phyloP scores from a whole-genome alignment of 23 tunicate genomes.

The Halocynthia aurantium region DNA sequence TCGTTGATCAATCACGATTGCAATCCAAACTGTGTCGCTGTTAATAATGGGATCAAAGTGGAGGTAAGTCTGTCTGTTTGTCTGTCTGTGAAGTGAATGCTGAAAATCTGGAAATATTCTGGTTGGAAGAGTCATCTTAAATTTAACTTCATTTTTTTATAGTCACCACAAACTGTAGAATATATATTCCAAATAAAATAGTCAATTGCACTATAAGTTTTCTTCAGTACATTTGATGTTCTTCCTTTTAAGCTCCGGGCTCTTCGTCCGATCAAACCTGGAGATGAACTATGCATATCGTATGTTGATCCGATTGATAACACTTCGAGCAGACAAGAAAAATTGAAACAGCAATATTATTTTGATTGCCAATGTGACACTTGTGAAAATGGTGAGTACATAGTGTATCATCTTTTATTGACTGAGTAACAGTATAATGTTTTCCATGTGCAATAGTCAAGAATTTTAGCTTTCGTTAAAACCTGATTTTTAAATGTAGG shows the following conservation, averaged over 20 bases:
- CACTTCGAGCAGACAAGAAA: constrained; percentile 48
- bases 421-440: neutral
- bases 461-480: neutral
- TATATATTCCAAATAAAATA: neutral
- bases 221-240: neutral
- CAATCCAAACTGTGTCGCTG: constrained; percentile 85
- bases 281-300: constrained; percentile 81
- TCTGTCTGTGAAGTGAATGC: neutral
- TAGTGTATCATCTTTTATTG: neutral
- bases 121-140: neutral
- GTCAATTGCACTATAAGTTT: neutral
- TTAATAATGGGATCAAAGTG: constrained; percentile 71
- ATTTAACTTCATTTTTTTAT: too few species aligned
- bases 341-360: constrained; percentile 71
- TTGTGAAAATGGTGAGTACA: constrained; percentile 61
- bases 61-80: constrained; percentile 31
- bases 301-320: constrained; percentile 74
- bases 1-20: constrained; percentile 88
- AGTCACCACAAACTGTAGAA: too few species aligned
- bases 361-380: constrained; percentile 78
- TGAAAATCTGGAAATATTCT: neutral
- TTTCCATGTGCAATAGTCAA: too few species aligned
- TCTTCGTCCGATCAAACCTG: constrained; percentile 35
- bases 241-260: constrained; percentile 45
- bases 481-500: constrained; percentile 11